phyloP scores from a whole-genome alignment of 2,888 invertebrate genomes.

The Craniophora ligustri region DNA sequence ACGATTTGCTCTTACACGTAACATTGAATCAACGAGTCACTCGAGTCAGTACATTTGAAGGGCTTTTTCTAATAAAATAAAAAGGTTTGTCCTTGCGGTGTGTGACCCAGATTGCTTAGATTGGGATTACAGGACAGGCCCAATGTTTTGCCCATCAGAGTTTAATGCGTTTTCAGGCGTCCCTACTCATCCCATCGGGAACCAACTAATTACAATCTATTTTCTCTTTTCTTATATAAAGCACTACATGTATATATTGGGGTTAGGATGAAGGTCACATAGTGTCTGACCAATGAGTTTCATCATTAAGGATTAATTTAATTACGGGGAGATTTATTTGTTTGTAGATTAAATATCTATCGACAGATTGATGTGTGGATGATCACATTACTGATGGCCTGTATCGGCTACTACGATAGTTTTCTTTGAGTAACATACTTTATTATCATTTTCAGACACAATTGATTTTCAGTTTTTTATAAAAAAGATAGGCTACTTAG shows the following conservation, averaged over 20 bases:
- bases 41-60: conserved; percentile 28
- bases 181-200: conserved; percentile 59
- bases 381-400: too few species aligned
- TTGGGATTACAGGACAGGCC: conserved; percentile 57
- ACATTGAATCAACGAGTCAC: conserved; percentile 25
- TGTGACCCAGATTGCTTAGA: conserved; percentile 63
- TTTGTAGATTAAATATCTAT: too few species aligned
- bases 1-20: neutral
- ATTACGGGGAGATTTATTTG: neutral
- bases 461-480: too few species aligned
- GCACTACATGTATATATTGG: conserved; percentile 31
- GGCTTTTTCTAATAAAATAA: conserved; percentile 58
- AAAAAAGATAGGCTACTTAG: too few species aligned
- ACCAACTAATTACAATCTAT: conserved; percentile 73
- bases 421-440: too few species aligned
- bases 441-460: too few species aligned
- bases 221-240: conserved; percentile 56
- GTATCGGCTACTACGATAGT: too few species aligned
- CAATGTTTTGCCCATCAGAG: conserved; percentile 69
- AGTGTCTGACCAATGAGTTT: neutral
- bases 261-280: conserved; percentile 14
- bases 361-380: too few species aligned
- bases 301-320: too few species aligned
- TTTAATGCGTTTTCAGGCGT: conserved; percentile 71
- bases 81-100: conserved; percentile 62